Evolutionary conservation across 2,113 vertebrate species (phyloP).

Genomic region (Thryonomys swinderianus): DNA sequence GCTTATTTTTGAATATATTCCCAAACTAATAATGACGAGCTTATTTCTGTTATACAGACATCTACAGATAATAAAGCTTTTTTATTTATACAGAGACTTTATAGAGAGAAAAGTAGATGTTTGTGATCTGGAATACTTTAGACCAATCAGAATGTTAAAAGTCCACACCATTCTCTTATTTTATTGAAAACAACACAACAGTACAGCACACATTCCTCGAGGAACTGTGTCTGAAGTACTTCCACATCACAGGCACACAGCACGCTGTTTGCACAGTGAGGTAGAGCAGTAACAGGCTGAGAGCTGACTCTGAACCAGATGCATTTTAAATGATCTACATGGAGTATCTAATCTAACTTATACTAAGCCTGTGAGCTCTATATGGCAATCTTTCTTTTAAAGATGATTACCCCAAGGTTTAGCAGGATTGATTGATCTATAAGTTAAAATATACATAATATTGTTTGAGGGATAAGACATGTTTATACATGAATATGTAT

Average conservation of each 20-base stretch:
- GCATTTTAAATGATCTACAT: neutral
- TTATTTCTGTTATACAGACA: neutral
- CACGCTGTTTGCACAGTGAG: neutral
- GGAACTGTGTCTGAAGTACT: neutral
- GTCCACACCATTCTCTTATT: neutral
- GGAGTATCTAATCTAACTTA: neutral
- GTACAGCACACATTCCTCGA: neutral
- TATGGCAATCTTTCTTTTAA: neutral
- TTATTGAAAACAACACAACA: neutral
- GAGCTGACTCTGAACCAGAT: neutral
- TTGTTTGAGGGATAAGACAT: neutral
- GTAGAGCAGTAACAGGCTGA: neutral
- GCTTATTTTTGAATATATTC: neutral
- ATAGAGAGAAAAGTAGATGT: neutral
- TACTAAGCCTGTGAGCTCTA: neutral
- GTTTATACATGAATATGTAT: neutral
- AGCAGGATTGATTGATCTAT: neutral
- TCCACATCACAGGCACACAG: neutral
- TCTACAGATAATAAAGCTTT: neutral
- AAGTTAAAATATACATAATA: constrained; percentile 21
- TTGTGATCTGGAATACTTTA: neutral
- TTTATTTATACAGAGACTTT: neutral
- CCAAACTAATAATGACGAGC: neutral
- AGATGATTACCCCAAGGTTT: neutral
- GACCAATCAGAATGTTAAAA: neutral